Percentiles rank a stretch among this genome's conserved stretches.
Evolutionary conservation across 2,797 vertebrate genomes (phyloP).

Genomic region (Pampus argenteus): DNA sequence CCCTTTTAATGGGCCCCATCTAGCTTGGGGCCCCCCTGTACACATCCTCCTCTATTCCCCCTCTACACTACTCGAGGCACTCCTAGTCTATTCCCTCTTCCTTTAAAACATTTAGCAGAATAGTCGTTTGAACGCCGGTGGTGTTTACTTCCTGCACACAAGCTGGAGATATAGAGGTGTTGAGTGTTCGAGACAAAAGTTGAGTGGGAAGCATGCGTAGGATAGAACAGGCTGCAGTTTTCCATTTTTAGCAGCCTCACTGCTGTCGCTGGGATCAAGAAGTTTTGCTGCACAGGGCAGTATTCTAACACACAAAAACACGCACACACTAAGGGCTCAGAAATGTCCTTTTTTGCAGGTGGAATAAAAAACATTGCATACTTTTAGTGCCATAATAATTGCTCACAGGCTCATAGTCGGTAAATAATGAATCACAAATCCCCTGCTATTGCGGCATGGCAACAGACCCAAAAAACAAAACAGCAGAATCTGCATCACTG

Average conservation of each 20-base stretch:
- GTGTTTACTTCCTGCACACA: conserved; percentile 72
- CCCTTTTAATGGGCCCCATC: conserved; percentile 68
- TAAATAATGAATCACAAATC: conserved; percentile 62
- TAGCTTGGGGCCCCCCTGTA: conserved; percentile 18
- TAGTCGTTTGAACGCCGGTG: conserved; percentile 28
- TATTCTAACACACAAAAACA: conserved; percentile 36
- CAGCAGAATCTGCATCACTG: conserved; percentile 27
- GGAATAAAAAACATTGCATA: conserved; percentile 56
- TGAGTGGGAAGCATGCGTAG: conserved; percentile 80
- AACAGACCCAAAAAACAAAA: conserved; percentile 39
- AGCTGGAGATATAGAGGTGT: conserved; percentile 63
- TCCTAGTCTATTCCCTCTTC: conserved; percentile 21
- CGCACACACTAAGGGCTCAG: conserved; percentile 24
- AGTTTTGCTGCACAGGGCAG: conserved; percentile 56
- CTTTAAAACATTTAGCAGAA: conserved; percentile 45
- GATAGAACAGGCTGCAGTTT: conserved; percentile 74
- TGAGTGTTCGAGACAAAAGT: conserved; percentile 76
- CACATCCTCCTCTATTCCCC: neutral
- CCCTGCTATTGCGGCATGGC: conserved; percentile 54
- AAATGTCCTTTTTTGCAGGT: conserved; percentile 68
- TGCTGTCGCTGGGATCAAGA: conserved; percentile 65
- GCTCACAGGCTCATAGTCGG: conserved; percentile 45
- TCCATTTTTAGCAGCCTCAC: conserved; percentile 78
- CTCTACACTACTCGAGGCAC: conserved; percentile 19
- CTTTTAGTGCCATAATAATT: conserved; percentile 61